Evolutionary conservation across 2,113 vertebrate species (phyloP), one percentile per base, ranked within the genome.

Genomic region (Spilogale gracilis): DNA sequence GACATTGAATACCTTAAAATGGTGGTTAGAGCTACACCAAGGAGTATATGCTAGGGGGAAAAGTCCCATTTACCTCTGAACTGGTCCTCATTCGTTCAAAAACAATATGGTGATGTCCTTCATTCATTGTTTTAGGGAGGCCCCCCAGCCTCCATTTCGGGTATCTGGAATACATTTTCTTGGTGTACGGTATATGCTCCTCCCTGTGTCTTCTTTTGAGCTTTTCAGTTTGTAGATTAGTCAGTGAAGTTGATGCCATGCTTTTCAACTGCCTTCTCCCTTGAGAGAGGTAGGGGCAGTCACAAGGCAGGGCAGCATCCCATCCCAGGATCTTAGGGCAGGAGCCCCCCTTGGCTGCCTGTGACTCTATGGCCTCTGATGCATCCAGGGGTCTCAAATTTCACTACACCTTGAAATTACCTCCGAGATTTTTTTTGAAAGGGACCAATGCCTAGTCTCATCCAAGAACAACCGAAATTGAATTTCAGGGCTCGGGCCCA

Each of bases 1-100:
- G 71, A 43, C 4, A 2, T 2, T 3, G 56, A 38, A 6, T 43
- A 9, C 20, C 38, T 78, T 45, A 4, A 3, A 6, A 20, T 0
- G 1, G 10, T 21, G 3, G 17, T 30, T 32, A 38, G 6, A 27
- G 43, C 7, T 11, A 21, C 9, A 43, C 61, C 18, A 48, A 45
- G 11, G 81, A n/a, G 7, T 27, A 17, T 20, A 0, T 43, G 12
- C 27, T 25, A 60, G 13, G 45, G 12, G 0, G 12, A 20, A 13
- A 38, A 32, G 4, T 38, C 17, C 56, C 10, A 1, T 16, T 56
- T 69, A 11, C 48, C 30, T 23, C 52, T 48, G 7, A 45, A 14
- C 18, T 27, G 65, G 7, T 38, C 18, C 25, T 60, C 18, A 11
- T 25, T 38, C 58, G 52, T 54, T 76, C 20, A 63, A n/a, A n/a